Evolutionary conservation across 92 coral and sea anemone species (phyloP).

Genomic region (Porites lobata): DNA sequence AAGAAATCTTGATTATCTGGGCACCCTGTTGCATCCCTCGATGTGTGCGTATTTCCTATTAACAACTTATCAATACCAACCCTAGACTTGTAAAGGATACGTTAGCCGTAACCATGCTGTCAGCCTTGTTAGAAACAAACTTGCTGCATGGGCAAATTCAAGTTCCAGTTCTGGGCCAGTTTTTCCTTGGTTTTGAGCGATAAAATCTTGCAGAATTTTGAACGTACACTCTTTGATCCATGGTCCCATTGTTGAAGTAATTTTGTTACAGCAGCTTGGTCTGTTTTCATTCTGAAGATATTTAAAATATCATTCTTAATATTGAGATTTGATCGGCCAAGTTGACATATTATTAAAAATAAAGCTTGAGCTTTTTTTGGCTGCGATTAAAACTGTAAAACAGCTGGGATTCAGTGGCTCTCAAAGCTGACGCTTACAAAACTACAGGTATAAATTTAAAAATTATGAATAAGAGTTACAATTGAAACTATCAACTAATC

Average conservation of each 20-base stretch:
- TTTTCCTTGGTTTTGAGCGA: slow-evolving; percentile 80
- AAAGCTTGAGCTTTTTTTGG: too few relatives aligned
- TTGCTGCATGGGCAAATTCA: slow-evolving; percentile 98
- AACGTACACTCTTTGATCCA: slow-evolving; percentile 89
- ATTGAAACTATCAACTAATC: neutral
- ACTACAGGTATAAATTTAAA: neutral
- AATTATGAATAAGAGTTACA: neutral
- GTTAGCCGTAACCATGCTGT: slow-evolving; percentile 98
- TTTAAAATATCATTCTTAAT: neutral
- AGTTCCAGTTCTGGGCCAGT: slow-evolving; percentile 96
- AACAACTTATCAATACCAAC: neutral
- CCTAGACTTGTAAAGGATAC: slow-evolving; percentile 71
- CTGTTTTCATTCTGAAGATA: slow-evolving; percentile 74
- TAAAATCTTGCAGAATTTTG: slow-evolving; percentile 91
- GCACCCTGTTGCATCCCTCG: too few relatives aligned
- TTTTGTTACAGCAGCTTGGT: slow-evolving; percentile 89
- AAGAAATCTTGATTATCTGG: too few relatives aligned
- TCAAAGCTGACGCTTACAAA: neutral
- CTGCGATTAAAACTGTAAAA: neutral
- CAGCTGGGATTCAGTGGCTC: neutral
- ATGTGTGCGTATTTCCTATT: too few relatives aligned
- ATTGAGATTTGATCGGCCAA: too few relatives aligned
- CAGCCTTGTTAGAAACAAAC: slow-evolving; percentile 94
- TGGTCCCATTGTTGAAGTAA: slow-evolving; percentile 96
- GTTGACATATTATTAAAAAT: too few relatives aligned